phyloP scores from a whole-genome alignment of 1,140 invertebrate genomes.

The Notospermus geniculatus region DNA sequence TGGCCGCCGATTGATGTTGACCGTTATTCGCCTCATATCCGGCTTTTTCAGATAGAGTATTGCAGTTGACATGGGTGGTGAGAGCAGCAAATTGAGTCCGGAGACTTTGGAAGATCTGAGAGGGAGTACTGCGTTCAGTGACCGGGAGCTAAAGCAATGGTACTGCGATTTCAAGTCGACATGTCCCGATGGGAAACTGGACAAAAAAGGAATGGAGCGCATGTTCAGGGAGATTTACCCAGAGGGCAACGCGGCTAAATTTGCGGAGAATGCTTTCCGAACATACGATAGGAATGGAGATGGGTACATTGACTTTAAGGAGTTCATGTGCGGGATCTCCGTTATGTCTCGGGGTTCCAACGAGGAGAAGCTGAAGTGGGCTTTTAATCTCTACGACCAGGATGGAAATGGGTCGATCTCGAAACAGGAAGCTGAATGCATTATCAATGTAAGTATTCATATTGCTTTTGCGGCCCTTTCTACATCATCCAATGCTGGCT shows the following conservation, averaged over 20 bases:
- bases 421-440: background rate
- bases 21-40: too few species aligned
- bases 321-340: slow-evolving; percentile 93
- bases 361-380: slow-evolving; percentile 97
- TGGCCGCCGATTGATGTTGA: too few species aligned
- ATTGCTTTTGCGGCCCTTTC: too few species aligned
- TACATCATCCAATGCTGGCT: too few species aligned
- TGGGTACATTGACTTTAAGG: slow-evolving; percentile 96
- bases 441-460: background rate
- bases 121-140: slow-evolving; percentile 1
- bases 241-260: slow-evolving; percentile 97
- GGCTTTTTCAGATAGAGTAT: too few species aligned
- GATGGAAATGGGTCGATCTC: slow-evolving; percentile 84
- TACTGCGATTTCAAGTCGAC: slow-evolving; percentile 98
- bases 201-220: slow-evolving; percentile 97
- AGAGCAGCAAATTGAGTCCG: background rate
- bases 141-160: background rate
- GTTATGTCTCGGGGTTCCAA: slow-evolving; percentile 93
- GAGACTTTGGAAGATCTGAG: background rate
- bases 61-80: background rate
- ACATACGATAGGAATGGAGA: slow-evolving; percentile 97
- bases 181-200: slow-evolving; percentile 92
- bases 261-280: slow-evolving; percentile 97
- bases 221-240: slow-evolving; percentile 99
- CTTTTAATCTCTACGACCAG: slow-evolving; percentile 87